phyloP scores from a whole-genome alignment of 2,797 vertebrate species.

The Hirundo rustica region DNA sequence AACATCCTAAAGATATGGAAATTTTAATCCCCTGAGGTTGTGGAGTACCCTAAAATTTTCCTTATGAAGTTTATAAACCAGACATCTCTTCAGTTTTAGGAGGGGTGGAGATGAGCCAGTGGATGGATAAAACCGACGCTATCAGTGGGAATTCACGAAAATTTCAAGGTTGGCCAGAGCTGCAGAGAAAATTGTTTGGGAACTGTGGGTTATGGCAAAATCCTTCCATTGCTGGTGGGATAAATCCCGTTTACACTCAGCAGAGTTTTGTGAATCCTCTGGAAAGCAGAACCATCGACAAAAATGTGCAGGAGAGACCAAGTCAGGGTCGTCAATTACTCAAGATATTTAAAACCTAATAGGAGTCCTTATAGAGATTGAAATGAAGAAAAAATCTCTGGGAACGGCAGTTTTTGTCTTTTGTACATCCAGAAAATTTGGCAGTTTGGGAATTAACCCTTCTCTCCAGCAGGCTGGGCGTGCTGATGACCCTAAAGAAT shows the following conservation, averaged over 20 bases:
- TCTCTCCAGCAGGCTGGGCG: fast-evolving
- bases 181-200: background rate
- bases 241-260: no score
- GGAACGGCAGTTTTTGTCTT: background rate
- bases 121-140: background rate
- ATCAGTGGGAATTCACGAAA: background rate
- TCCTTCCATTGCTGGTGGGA: background rate
- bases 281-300: background rate
- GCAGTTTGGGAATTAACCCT: background rate
- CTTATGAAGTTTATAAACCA: background rate
- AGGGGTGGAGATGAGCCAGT: background rate
- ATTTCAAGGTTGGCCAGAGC: background rate
- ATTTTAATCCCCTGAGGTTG: background rate
- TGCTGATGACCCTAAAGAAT: fast-evolving
- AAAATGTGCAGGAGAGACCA: background rate
- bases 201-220: background rate
- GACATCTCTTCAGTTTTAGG: background rate
- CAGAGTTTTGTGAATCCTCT: background rate
- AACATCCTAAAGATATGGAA: fast-evolving
- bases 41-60: background rate
- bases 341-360: background rate
- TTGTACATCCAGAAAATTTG: background rate
- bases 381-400: background rate
- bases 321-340: background rate
- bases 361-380: background rate